Evolutionary conservation across 1,140 invertebrate genomes (phyloP).

Genomic region (Drosophila suzukii): DNA sequence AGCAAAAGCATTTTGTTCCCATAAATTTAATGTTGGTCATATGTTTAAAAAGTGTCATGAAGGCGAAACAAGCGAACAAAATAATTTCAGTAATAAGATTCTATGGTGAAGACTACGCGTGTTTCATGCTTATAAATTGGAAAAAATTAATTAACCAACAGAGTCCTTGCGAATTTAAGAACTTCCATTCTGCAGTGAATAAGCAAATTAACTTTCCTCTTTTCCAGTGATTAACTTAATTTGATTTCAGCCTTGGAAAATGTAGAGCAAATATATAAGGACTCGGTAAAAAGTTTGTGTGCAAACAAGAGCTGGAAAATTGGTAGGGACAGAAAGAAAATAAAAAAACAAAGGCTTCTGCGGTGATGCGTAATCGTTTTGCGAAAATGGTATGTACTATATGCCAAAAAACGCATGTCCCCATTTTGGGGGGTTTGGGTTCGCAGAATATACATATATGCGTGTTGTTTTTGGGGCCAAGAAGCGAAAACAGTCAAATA

Average conservation of each 20-base stretch:
- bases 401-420: conserved; percentile 27
- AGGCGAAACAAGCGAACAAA: too few relatives aligned
- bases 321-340: not conserved
- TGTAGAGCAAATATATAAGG: not conserved
- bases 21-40: too few relatives aligned
- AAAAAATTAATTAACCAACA: not conserved
- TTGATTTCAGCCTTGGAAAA: not conserved
- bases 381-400: conserved; percentile 25
- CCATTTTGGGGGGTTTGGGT: not conserved
- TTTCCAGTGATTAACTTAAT: not conserved
- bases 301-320: not conserved
- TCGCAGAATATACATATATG: conserved; percentile 2
- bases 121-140: not conserved
- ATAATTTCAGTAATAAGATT: too few relatives aligned
- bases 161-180: not conserved
- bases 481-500: conserved; percentile 33
- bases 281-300: not conserved
- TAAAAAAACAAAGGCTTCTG: conserved; percentile 17
- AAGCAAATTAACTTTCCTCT: not conserved
- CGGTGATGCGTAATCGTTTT: conserved; percentile 55
- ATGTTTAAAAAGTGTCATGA: too few relatives aligned
- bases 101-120: not conserved
- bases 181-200: not conserved
- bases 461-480: conserved; percentile 14
- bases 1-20: not conserved